These are phyloP conservation scores for Apantesis nais DNA, from an alignment of 2,888 invertebrate genomes.

Conservation along the genomic window DNA sequence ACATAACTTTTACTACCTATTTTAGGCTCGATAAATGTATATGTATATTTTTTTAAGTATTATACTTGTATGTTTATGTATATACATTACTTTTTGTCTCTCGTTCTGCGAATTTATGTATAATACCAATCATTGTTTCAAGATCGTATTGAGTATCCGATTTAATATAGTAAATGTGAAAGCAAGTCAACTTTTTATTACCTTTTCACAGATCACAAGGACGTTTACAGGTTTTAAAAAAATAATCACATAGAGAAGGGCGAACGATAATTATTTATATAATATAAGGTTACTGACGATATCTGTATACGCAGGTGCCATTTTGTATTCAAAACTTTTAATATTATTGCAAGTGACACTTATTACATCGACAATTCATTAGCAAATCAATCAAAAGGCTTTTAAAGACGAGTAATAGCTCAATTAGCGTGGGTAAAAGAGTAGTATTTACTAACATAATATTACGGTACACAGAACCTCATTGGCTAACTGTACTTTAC, in stretches of 20 bases:
- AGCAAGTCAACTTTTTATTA: neutral
- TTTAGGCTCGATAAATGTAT: neutral
- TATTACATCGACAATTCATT: neutral
- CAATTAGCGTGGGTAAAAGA: neutral
- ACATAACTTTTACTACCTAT: conserved; percentile 2
- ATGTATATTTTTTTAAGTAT: neutral
- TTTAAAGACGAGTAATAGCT: neutral
- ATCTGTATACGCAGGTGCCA: neutral
- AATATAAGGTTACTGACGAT: neutral
- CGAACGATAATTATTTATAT: too few species aligned
- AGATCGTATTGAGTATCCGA: neutral
- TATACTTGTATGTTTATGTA: neutral
- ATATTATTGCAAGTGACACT: neutral
- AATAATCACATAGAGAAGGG: neutral
- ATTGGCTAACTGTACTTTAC: conserved; percentile 30
- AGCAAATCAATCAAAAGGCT: neutral
- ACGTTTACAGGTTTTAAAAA: neutral
- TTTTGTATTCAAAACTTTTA: neutral
- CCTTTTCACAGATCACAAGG: neutral
- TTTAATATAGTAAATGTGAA: neutral
- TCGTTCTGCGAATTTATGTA: neutral
- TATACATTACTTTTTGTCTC: neutral
- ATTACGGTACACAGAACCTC: conserved; percentile 21
- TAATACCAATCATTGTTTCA: neutral
- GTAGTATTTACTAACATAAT: conserved; percentile 1